Percentiles rank a stretch among this genome's conserved stretches.
These are phyloP conservation scores for Limanda limanda DNA, from an alignment of 2,113 vertebrate species.

Conservation along the genomic window DNA sequence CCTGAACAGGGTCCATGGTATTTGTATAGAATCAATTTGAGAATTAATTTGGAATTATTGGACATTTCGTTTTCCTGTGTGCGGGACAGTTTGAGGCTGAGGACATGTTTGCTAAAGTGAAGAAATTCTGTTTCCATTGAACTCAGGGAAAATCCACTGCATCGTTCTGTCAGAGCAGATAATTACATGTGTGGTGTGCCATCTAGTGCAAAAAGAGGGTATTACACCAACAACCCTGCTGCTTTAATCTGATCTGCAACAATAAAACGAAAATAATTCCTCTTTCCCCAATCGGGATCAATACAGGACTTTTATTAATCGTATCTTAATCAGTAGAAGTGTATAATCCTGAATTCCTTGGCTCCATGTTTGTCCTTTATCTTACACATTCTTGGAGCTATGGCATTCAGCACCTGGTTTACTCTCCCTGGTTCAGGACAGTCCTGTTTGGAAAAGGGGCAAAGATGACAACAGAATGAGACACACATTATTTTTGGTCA, in stretches of 20 bases:
- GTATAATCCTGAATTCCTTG: too few relatives aligned
- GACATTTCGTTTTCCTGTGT: background rate
- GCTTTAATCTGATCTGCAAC: background rate
- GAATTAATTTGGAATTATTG: background rate
- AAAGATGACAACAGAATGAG: background rate
- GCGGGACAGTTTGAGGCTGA: background rate
- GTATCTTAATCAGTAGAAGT: too few relatives aligned
- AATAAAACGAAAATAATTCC: background rate
- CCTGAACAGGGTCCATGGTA: too few relatives aligned
- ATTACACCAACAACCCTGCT: background rate
- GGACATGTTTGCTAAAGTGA: background rate
- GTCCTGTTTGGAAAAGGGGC: background rate
- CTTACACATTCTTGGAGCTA: too few relatives aligned
- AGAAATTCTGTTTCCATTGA: background rate
- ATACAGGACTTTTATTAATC: too few relatives aligned
- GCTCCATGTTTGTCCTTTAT: too few relatives aligned
- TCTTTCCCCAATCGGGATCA: too few relatives aligned
- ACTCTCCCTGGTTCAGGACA: background rate
- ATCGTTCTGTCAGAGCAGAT: background rate
- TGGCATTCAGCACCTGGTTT: too few relatives aligned
- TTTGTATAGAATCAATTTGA: too few relatives aligned
- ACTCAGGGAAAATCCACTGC: background rate
- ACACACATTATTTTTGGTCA: background rate
- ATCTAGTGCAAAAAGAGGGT: background rate
- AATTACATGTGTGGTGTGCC: background rate